These are phyloP conservation scores for Archilochus colubris DNA, from an alignment of 2,113 vertebrate species.

Conservation along the genomic window DNA sequence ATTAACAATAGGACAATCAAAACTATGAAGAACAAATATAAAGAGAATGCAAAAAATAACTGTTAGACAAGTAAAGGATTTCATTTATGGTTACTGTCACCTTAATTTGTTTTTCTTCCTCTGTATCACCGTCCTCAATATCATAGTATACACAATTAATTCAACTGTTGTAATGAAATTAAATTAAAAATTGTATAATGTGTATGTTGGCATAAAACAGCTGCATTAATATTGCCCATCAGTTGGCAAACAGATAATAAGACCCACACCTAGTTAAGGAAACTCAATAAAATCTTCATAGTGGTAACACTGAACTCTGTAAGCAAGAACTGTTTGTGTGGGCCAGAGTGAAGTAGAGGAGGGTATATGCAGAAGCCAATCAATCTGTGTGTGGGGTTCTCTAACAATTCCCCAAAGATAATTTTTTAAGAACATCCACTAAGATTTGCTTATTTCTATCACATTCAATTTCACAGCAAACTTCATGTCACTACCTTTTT, in stretches of 20 bases:
- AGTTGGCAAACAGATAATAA: conserved; percentile 29
- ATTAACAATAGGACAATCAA: conserved; percentile 44
- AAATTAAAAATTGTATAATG: conserved; percentile 50
- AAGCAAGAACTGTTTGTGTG: not conserved
- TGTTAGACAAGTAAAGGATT: conserved; percentile 30
- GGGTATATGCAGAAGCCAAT: not conserved
- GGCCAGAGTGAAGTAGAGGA: not conserved
- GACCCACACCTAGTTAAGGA: conserved; percentile 24
- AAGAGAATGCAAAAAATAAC: not conserved
- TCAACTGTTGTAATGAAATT: conserved; percentile 49
- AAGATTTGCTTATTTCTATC: not conserved
- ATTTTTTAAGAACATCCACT: not conserved
- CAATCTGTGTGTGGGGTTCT: not conserved
- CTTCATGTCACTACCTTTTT: not conserved
- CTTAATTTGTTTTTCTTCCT: conserved; percentile 45
- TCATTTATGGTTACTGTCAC: conserved; percentile 45
- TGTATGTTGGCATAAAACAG: not conserved
- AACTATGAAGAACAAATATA: conserved; percentile 15
- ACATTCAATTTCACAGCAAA: not conserved
- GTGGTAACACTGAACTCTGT: not conserved
- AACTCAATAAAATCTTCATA: conserved; percentile 19
- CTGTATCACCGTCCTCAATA: not conserved
- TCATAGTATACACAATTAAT: conserved; percentile 48
- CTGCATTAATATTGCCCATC: not conserved
- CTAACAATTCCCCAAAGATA: not conserved